phyloP scores from a whole-genome alignment of 2,888 invertebrate species.

The Chrysolina oricalcia region DNA sequence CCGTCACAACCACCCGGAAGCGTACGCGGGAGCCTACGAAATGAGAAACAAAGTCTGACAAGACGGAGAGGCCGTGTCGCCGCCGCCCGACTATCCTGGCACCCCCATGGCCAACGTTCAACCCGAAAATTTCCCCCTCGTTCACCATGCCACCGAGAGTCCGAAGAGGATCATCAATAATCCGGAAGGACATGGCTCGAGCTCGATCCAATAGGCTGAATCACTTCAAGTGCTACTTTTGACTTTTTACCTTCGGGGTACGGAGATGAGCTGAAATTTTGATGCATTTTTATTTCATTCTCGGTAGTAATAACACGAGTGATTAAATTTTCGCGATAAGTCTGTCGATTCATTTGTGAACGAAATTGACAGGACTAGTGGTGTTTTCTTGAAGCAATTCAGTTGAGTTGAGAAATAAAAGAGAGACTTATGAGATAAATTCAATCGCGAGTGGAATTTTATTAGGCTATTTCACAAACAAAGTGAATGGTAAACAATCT shows the following conservation, averaged over 20 bases:
- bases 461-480: no score
- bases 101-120: constrained; percentile 65
- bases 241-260: constrained; percentile 7
- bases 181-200: constrained; percentile 10
- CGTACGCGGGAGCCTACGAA: constrained; percentile 86
- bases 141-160: constrained; percentile 22
- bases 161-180: constrained; percentile 9
- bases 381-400: no score
- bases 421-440: no score
- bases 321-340: no score
- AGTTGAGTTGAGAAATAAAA: no score
- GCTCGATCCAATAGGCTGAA: not conserved
- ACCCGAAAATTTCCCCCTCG: constrained; percentile 55
- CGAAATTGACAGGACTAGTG: no score
- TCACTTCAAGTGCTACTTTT: constrained; percentile 23
- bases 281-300: not conserved
- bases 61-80: constrained; percentile 64
- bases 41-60: constrained; percentile 85
- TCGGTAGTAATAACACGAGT: no score
- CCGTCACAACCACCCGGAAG: constrained; percentile 75
- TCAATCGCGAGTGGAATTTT: no score
- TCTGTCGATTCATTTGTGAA: no score
- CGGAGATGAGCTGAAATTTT: not conserved
- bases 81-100: constrained; percentile 71
- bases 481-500: no score